Evolutionary conservation across 2,797 vertebrate genomes (phyloP).

Genomic region (Semaprochilodus insignis): DNA sequence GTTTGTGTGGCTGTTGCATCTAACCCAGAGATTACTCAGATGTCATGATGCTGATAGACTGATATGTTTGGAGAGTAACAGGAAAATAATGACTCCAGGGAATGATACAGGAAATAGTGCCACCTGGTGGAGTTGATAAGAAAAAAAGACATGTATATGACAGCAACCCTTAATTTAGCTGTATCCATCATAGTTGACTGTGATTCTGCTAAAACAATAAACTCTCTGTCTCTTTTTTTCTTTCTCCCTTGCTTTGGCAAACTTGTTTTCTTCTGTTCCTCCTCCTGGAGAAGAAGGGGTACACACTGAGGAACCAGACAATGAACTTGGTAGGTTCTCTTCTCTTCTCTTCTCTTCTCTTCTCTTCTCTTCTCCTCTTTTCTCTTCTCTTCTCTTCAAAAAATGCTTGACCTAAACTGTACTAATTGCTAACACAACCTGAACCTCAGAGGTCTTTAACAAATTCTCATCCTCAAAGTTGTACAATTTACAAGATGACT

Average conservation of each 20-base stretch:
- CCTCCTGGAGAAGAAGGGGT: constrained; percentile 98
- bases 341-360: not conserved
- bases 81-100: not conserved
- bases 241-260: constrained; percentile 49
- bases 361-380: not conserved
- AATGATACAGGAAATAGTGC: constrained; percentile 12
- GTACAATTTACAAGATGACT: too few species aligned
- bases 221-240: constrained; percentile 48
- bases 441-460: too few species aligned
- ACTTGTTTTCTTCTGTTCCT: constrained; percentile 7
- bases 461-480: too few species aligned
- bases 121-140: constrained; percentile 24
- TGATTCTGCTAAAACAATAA: constrained; percentile 51
- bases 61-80: constrained; percentile 7
- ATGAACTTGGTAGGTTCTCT: constrained; percentile 87
- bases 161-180: too few species aligned
- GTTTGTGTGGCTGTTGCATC: not conserved
- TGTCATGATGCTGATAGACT: not conserved
- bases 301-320: constrained; percentile 96
- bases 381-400: not conserved
- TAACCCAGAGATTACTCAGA: not conserved
- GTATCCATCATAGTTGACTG: not conserved
- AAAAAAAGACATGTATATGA: not conserved
- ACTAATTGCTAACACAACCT: too few species aligned
- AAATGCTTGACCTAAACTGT: too few species aligned